Evolutionary conservation across 2,888 invertebrate species (phyloP).

Genomic region (Heterodera filipjevi): DNA sequence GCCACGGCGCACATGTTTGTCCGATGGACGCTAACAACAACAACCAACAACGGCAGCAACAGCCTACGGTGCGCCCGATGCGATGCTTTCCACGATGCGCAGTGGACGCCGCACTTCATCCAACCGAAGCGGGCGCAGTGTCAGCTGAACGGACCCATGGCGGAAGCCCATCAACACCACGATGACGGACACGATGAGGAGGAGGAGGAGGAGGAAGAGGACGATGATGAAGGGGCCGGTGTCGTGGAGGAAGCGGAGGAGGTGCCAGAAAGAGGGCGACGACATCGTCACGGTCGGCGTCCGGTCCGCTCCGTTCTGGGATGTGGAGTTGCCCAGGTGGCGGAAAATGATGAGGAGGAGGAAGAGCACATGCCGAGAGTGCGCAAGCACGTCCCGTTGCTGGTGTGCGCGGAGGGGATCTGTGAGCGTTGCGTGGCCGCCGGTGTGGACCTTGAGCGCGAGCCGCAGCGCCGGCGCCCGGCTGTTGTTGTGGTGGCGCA

Average conservation of each 20-base stretch:
- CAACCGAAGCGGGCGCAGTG: background rate
- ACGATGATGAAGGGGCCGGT: too few relatives aligned
- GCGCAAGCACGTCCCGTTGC: too few relatives aligned
- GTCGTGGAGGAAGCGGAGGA: too few relatives aligned
- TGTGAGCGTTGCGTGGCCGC: too few relatives aligned
- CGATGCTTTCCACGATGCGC: background rate
- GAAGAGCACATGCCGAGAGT: background rate
- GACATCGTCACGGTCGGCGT: too few relatives aligned
- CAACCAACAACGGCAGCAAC: too few relatives aligned
- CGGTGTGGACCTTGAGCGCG: too few relatives aligned
- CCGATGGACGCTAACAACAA: background rate
- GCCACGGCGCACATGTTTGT: background rate
- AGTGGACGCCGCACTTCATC: background rate
- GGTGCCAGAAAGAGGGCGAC: too few relatives aligned
- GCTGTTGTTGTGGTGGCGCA: constrained; percentile 12
- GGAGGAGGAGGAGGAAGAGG: too few relatives aligned
- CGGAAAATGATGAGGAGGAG: background rate
- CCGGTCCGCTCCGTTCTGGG: too few relatives aligned
- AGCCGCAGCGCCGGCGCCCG: too few relatives aligned
- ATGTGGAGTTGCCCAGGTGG: background rate
- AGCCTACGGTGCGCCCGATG: background rate
- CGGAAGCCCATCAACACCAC: background rate
- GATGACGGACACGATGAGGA: background rate
- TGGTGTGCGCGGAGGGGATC: too few relatives aligned
- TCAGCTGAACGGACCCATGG: background rate